Conservation (phyloP, 2,797 vertebrate genomes). For the Enteromius unitaeniatus region DNA sequence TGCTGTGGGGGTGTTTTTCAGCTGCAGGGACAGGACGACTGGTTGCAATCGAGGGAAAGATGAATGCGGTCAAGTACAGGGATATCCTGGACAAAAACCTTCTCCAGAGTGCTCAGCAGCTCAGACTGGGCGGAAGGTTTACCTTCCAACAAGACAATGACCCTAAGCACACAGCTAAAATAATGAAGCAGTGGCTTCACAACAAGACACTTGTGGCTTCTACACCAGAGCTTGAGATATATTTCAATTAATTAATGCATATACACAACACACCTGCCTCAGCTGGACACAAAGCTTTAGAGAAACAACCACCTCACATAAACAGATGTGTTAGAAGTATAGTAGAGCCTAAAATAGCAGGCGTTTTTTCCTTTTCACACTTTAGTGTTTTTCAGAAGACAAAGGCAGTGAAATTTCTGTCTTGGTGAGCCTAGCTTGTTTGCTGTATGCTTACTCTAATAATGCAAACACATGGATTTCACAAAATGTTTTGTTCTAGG, state of each 20-base stretch:
- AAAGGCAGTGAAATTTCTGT: constrained; percentile 7
- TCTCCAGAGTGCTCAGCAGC: too few relatives aligned
- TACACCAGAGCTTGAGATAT: neutral
- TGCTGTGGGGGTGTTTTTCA: too few relatives aligned
- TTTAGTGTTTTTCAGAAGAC: neutral
- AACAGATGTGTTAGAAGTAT: constrained; percentile 20
- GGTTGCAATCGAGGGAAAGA: too few relatives aligned
- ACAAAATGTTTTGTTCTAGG: neutral
- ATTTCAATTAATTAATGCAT: neutral
- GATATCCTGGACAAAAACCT: too few relatives aligned
- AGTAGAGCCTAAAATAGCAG: neutral
- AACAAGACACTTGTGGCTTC: neutral
- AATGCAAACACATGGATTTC: neutral
- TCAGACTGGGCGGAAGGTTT: too few relatives aligned
- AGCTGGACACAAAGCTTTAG: neutral
- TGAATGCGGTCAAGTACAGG: too few relatives aligned
- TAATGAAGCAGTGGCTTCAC: too few relatives aligned
- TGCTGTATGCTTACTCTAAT: neutral
- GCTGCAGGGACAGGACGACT: too few relatives aligned
- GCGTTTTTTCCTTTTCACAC: constrained; percentile 12
- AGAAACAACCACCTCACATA: constrained; percentile 25
- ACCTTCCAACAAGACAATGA: too few relatives aligned
- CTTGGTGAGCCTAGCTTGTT: neutral
- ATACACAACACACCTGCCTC: constrained; percentile 17
- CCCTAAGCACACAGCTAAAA: too few relatives aligned